phyloP scores from a whole-genome alignment of 2,113 vertebrate genomes.

The Phocoena sinus region DNA sequence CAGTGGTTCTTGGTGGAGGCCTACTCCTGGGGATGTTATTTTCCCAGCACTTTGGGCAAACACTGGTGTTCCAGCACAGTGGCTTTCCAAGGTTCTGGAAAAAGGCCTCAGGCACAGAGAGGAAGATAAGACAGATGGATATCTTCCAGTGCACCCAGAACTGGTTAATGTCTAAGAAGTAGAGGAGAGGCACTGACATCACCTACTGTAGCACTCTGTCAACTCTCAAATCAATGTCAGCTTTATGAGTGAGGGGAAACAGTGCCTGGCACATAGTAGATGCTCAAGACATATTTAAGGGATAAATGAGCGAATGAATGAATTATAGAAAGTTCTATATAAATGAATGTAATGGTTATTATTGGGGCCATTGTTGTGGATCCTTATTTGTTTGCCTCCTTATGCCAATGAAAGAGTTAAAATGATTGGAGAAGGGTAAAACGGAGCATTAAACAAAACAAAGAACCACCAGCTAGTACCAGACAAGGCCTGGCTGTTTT shows the following conservation, averaged over 20 bases:
- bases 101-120: not conserved
- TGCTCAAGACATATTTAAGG: not conserved
- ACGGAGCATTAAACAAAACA: not conserved
- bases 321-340: no score
- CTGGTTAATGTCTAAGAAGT: not conserved
- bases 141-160: not conserved
- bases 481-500: not conserved
- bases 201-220: no score
- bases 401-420: not conserved
- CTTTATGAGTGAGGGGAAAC: not conserved
- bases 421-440: no score
- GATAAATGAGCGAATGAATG: not conserved
- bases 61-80: rapidly evolving
- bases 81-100: not conserved
- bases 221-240: not conserved
- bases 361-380: rapidly evolving
- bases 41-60: not conserved
- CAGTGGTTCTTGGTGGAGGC: not conserved
- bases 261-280: not conserved
- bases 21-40: not conserved
- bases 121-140: not conserved
- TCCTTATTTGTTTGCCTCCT: not conserved
- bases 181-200: not conserved
- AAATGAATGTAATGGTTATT: not conserved
- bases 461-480: not conserved